Conservation (phyloP, 2,113 vertebrate genomes). For the Pardalotus punctatus region DNA sequence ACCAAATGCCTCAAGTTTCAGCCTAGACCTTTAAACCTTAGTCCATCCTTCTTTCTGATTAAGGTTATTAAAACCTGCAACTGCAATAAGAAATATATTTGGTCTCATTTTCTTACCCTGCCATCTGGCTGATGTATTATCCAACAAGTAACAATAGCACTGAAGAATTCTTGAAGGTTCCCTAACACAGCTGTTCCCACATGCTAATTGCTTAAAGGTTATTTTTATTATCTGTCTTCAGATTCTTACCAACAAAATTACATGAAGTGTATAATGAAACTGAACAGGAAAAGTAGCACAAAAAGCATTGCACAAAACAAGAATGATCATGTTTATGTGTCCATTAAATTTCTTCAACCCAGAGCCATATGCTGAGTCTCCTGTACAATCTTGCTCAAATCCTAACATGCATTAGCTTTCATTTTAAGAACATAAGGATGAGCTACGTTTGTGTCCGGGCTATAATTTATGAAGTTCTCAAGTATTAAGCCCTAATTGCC, state of each 20-base stretch:
- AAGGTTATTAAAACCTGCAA: conserved; percentile 20
- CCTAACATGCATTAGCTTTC: conserved; percentile 16
- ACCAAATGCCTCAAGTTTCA: background rate
- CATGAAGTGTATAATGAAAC: conserved; percentile 36
- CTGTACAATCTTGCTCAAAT: conserved; percentile 43
- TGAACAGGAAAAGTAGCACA: conserved; percentile 17
- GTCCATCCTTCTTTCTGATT: background rate
- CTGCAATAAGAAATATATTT: background rate
- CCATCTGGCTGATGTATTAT: conserved; percentile 49
- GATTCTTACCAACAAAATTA: conserved; percentile 49
- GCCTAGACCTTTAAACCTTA: conserved; percentile 1
- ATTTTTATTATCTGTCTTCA: conserved; percentile 43
- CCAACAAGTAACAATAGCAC: background rate
- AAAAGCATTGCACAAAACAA: conserved; percentile 6
- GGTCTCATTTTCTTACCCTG: conserved; percentile 20
- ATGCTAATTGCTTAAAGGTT: conserved; percentile 42
- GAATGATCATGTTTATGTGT: conserved; percentile 50
- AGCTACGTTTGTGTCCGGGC: background rate
- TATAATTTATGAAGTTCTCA: conserved; percentile 44
- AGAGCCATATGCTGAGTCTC: conserved; percentile 33
- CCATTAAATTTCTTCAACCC: conserved; percentile 50
- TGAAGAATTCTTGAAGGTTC: conserved; percentile 35
- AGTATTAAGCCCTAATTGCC: conserved; percentile 42
- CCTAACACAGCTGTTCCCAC: conserved; percentile 41
- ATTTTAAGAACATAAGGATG: conserved; percentile 39